Evolutionary conservation across 2,888 invertebrate species (phyloP).

Genomic region (Oligia latruncula): DNA sequence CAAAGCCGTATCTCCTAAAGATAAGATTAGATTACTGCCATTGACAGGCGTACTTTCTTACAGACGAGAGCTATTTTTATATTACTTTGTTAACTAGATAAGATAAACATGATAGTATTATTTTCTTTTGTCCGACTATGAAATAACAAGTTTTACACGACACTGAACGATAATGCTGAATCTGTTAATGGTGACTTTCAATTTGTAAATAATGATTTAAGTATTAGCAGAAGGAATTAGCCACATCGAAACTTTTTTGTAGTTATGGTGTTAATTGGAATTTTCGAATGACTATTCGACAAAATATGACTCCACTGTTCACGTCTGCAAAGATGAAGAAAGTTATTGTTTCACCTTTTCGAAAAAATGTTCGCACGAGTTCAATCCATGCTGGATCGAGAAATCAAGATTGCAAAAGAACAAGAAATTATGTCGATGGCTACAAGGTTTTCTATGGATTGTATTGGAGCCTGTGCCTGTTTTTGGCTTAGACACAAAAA

Average conservation of each 20-base stretch:
- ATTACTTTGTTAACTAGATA: background rate
- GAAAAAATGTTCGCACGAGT: background rate
- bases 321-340: background rate
- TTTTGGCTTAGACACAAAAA: too few relatives aligned
- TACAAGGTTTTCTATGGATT: too few relatives aligned
- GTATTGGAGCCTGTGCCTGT: too few relatives aligned
- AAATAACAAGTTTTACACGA: background rate
- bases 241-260: background rate
- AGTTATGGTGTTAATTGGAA: background rate
- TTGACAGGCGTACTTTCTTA: background rate
- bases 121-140: background rate
- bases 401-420: too few relatives aligned
- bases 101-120: slow-evolving; percentile 1
- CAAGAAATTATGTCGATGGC: too few relatives aligned
- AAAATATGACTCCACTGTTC: background rate
- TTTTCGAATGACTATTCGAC: background rate
- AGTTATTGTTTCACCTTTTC: background rate
- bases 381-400: too few relatives aligned
- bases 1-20: too few relatives aligned
- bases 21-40: background rate
- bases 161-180: background rate
- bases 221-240: background rate
- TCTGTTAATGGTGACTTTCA: background rate
- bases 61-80: background rate
- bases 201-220: background rate